Evolutionary conservation across 2,797 vertebrate genomes (phyloP).

Genomic region (Hippocampus kuda): DNA sequence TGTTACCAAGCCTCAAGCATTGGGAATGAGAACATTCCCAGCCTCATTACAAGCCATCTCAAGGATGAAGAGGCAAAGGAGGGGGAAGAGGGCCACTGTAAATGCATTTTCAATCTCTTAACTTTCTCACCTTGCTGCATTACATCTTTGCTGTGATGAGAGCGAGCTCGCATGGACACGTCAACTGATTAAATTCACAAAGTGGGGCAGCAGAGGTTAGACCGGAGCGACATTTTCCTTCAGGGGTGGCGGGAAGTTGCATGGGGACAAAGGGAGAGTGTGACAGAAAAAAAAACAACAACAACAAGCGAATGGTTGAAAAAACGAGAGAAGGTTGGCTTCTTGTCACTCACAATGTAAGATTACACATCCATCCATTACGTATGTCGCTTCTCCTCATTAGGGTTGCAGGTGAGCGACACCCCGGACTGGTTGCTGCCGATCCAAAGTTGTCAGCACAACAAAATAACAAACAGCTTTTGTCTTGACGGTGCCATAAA

Average conservation of each 20-base stretch:
- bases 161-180: conserved; percentile 19
- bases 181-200: conserved; percentile 29
- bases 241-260: conserved; percentile 6
- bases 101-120: conserved; percentile 55
- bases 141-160: conserved; percentile 31
- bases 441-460: neutral
- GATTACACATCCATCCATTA: neutral
- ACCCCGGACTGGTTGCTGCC: neutral
- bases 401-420: neutral
- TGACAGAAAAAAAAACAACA: neutral
- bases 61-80: conserved; percentile 18
- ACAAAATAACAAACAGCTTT: conserved; percentile 13
- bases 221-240: neutral
- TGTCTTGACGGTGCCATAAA: neutral
- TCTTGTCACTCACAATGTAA: neutral
- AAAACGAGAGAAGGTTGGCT: neutral
- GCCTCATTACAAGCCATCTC: conserved; percentile 40
- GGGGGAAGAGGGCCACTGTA: conserved; percentile 22
- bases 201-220: conserved; percentile 6
- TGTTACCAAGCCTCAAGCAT: neutral
- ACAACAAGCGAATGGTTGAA: neutral
- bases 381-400: neutral
- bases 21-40: conserved; percentile 12
- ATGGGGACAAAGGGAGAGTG: conserved; percentile 1
- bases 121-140: conserved; percentile 50